phyloP scores from a whole-genome alignment of 2,797 vertebrate species.

The Pachyuromys duprasi region DNA sequence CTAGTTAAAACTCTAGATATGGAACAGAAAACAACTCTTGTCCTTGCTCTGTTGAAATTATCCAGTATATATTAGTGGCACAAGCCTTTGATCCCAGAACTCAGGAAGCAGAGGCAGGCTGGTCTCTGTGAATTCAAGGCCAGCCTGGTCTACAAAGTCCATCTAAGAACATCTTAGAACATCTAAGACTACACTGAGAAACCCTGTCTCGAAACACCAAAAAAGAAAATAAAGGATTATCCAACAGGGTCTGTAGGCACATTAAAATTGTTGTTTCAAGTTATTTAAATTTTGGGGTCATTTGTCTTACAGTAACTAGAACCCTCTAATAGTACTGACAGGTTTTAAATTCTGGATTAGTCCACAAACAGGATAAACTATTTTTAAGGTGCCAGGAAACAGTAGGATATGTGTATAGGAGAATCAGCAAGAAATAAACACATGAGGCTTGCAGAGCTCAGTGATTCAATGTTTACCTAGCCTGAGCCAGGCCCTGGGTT shows the following conservation, averaged over 20 bases:
- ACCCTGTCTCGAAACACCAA: too few relatives aligned
- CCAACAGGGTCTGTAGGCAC: not conserved
- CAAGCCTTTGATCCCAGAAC: too few relatives aligned
- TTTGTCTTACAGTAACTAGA: not conserved
- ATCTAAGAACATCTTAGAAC: too few relatives aligned
- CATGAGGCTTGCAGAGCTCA: not conserved
- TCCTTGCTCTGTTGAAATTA: not conserved
- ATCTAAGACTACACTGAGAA: too few relatives aligned
- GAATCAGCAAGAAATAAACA: constrained; percentile 55
- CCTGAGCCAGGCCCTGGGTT: not conserved
- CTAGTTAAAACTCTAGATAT: not conserved
- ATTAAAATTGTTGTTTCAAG: not conserved
- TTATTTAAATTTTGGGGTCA: not conserved
- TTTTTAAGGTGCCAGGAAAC: constrained; percentile 7
- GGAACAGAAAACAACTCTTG: not conserved
- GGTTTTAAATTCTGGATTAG: constrained; percentile 30
- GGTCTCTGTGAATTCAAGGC: too few relatives aligned
- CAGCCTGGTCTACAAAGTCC: too few relatives aligned
- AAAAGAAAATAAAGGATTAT: not conserved
- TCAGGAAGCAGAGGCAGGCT: too few relatives aligned
- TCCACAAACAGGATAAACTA: constrained; percentile 51
- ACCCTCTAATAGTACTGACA: not conserved
- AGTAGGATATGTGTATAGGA: not conserved
- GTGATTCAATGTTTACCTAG: too few relatives aligned
- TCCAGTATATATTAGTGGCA: too few relatives aligned